These are phyloP conservation scores for Camponotus fellah DNA, from an alignment of 2,888 invertebrate species.

Conservation along the genomic window DNA sequence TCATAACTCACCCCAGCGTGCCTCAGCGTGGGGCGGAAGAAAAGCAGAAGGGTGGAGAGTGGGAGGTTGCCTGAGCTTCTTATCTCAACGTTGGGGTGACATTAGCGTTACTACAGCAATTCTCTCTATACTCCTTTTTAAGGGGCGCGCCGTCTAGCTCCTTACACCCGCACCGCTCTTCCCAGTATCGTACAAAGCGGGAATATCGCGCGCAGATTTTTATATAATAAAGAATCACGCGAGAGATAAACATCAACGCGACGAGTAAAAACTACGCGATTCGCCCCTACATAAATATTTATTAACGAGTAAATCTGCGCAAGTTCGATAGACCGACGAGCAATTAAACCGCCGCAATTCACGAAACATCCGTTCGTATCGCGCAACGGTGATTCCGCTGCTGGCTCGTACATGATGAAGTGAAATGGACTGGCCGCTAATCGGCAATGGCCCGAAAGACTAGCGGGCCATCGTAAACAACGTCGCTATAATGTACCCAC, in stretches of 20 bases:
- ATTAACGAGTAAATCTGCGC: neutral
- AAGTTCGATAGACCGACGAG: slow-evolving; percentile 7
- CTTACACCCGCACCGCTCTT: slow-evolving; percentile 33
- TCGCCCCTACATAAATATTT: neutral
- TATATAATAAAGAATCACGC: neutral
- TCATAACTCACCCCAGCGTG: slow-evolving; percentile 84
- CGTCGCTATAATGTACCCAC: slow-evolving; percentile 74
- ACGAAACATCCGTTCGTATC: slow-evolving; percentile 52
- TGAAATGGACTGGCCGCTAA: slow-evolving; percentile 71
- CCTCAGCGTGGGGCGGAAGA: slow-evolving; percentile 73
- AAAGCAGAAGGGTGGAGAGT: slow-evolving; percentile 58
- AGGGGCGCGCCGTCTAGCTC: slow-evolving; percentile 42
- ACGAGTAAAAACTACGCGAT: neutral
- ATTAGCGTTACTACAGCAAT: slow-evolving; percentile 85
- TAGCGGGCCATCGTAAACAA: slow-evolving; percentile 75
- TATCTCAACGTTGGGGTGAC: slow-evolving; percentile 84
- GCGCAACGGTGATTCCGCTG: slow-evolving; percentile 54
- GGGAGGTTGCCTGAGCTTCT: slow-evolving; percentile 80
- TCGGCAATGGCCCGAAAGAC: slow-evolving; percentile 76
- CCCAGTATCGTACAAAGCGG: neutral
- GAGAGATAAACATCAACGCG: neutral
- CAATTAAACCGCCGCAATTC: slow-evolving; percentile 55
- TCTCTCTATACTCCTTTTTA: slow-evolving; percentile 73
- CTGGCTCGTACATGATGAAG: slow-evolving; percentile 66
- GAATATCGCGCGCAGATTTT: neutral